Percentiles rank a stretch among this genome's conserved stretches.
Evolutionary conservation across 2,888 invertebrate genomes (phyloP).

Genomic region (Gandaritis pyraliata): DNA sequence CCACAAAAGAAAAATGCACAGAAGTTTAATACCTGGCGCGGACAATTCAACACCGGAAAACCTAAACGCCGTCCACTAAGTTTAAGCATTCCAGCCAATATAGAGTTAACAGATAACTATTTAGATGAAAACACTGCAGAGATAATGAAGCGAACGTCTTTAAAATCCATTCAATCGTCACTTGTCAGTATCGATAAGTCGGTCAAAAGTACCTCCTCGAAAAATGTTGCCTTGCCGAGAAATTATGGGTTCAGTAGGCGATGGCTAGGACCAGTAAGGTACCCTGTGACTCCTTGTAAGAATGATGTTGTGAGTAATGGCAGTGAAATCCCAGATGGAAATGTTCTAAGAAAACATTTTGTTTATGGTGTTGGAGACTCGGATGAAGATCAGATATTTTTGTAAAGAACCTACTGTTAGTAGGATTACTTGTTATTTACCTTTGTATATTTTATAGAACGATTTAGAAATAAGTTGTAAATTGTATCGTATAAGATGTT

Average conservation of each 20-base stretch:
- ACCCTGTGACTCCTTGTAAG: constrained; percentile 87
- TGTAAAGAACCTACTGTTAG: constrained; percentile 63
- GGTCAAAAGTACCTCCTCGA: constrained; percentile 63
- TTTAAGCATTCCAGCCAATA: constrained; percentile 73
- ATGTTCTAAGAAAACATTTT: constrained; percentile 74
- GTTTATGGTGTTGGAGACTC: constrained; percentile 81
- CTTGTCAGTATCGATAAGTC: constrained; percentile 70
- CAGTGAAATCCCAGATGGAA: constrained; percentile 66
- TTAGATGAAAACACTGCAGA: constrained; percentile 58
- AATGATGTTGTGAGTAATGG: constrained; percentile 56
- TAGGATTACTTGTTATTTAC: constrained; percentile 34
- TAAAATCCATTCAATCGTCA: constrained; percentile 75
- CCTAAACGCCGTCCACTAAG: constrained; percentile 75
- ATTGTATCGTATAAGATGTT: too few species aligned
- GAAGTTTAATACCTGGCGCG: constrained; percentile 78
- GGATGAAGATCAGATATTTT: constrained; percentile 87
- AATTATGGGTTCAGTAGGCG: constrained; percentile 85
- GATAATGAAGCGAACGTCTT: constrained; percentile 65
- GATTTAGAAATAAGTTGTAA: constrained; percentile 12
- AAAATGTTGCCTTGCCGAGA: constrained; percentile 82
- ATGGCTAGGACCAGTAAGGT: constrained; percentile 86
- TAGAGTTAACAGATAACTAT: constrained; percentile 68
- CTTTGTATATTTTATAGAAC: constrained; percentile 39
- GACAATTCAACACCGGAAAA: constrained; percentile 57
- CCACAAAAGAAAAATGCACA: constrained; percentile 64